A percentile compares a stretch with the other conserved stretches of the same genome.
Evolutionary conservation across 1,140 invertebrate genomes (phyloP).

Genomic region (Magallana ariakensis): DNA sequence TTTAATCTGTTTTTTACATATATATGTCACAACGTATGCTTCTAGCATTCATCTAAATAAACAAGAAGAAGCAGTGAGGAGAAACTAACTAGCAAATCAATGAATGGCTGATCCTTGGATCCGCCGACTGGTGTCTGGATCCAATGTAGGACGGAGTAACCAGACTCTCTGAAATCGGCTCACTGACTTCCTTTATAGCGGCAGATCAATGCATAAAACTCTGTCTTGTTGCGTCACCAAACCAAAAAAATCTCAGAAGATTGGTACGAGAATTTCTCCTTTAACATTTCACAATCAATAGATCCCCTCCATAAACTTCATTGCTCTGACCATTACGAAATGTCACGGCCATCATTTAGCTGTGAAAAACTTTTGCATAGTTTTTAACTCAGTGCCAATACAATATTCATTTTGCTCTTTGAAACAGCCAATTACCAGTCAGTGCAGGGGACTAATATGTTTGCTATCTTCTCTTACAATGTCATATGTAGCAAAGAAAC

Average conservation of each 20-base stretch:
- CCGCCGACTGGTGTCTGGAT: too few species aligned
- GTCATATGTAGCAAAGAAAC: background rate
- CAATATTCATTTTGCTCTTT: background rate
- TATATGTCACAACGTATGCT: too few species aligned
- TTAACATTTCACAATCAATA: slow-evolving; percentile 11
- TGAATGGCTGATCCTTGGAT: too few species aligned
- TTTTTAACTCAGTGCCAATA: background rate
- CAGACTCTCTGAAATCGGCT: background rate
- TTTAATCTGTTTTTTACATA: too few species aligned
- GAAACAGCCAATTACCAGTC: background rate
- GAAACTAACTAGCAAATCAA: too few species aligned
- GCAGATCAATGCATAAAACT: background rate
- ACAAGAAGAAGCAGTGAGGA: too few species aligned
- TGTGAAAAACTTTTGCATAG: background rate
- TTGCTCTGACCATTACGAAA: slow-evolving; percentile 23
- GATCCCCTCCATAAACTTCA: background rate
- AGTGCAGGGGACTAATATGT: background rate
- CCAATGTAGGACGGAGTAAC: too few species aligned
- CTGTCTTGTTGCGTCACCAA: background rate
- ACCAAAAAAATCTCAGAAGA: background rate
- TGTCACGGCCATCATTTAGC: background rate
- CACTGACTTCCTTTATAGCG: background rate
- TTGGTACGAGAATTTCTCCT: background rate
- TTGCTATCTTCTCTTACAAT: background rate
- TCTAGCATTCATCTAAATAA: too few species aligned